Percentiles rank a stretch among this genome's conserved stretches.
Evolutionary conservation across 92 coral and sea anemone species (phyloP).

Genomic region (Virgularia gustaviana): DNA sequence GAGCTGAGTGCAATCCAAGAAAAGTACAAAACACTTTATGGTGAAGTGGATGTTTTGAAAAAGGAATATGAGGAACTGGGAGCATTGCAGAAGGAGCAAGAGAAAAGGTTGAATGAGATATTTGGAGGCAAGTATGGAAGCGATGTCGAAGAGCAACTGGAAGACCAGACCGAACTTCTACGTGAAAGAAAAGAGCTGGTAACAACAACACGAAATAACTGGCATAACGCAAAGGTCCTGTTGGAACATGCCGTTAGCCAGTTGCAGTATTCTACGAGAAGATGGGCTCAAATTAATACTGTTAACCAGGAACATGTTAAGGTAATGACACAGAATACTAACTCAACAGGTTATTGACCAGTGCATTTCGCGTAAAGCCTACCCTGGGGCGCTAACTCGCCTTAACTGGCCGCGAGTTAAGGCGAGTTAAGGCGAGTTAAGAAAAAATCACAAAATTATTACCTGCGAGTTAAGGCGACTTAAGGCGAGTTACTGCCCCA

Average conservation of each 20-base stretch:
- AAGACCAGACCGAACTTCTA: constrained; percentile 70
- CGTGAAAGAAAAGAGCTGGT: constrained; percentile 72
- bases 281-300: constrained; percentile 88
- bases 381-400: no score
- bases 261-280: constrained; percentile 74
- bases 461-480: no score
- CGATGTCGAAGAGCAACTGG: constrained; percentile 82
- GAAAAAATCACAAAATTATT: no score
- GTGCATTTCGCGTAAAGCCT: neutral
- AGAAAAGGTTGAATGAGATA: constrained; percentile 64
- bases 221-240: constrained; percentile 71
- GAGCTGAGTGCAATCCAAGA: constrained; percentile 58
- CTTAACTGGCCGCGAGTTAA: neutral
- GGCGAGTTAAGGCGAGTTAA: no score
- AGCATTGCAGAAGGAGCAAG: constrained; percentile 47
- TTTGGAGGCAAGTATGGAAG: constrained; percentile 91
- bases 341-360: no score
- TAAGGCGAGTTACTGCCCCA: no score
- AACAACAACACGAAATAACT: constrained; percentile 57
- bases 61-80: constrained; percentile 57
- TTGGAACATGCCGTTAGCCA: constrained; percentile 63
- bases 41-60: constrained; percentile 38
- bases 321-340: no score
- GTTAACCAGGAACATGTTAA: constrained; percentile 54
- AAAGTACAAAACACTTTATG: constrained; percentile 71